Evolutionary conservation across 2,113 vertebrate genomes (phyloP), one percentile per base, ranked within the genome.

Genomic region (Colinus virginianus): DNA sequence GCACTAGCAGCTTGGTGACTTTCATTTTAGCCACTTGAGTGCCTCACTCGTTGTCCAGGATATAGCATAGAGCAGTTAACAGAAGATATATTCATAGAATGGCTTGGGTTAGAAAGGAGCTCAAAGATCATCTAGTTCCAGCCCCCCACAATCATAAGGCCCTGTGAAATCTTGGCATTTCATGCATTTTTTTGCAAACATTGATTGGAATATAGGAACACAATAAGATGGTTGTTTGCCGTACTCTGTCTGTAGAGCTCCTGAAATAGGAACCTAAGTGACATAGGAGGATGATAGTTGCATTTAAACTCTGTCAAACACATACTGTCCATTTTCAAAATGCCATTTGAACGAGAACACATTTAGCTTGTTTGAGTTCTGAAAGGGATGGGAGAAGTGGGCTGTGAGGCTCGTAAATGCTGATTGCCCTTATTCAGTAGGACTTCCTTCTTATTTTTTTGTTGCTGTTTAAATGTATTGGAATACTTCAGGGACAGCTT

Each of bases 361-460:
- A 23, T 76, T 88, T 67, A 78, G 48, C 70, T 90, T 49, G 78
- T 38, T 81, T 0, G 32, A 32, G 62, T 80, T 91, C 81, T 68
- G 62, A 66, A 86, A 90, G 48, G 76, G 79, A 76, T 88, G 68
- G 88, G 85, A 95, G 59, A 95, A 93, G 45, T 74, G 63, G 61
- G 78, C 82, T 79, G 80, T 81, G 74, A 89, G 89, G 71, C 68
- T 90, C 86, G 80, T 28, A 62, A 88, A 84, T 81, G 56, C 49
- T 78, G 78, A 75, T 91, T 90, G 78, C 89, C 51, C 55, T 85
- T 92, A 64, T 62, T 91, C 40, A 23, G 49, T 34, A 30, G 51
- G 40, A 46, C 43, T 80, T 84, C 23, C 7, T 48, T 84, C 61
- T 56, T 79, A 30, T 80, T 96, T 75, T 28, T 88, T 86, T 84